Conservation (phyloP, 37 sponge, comb jelly and placozoan species). For the Diacarnus erythraeanus region DNA sequence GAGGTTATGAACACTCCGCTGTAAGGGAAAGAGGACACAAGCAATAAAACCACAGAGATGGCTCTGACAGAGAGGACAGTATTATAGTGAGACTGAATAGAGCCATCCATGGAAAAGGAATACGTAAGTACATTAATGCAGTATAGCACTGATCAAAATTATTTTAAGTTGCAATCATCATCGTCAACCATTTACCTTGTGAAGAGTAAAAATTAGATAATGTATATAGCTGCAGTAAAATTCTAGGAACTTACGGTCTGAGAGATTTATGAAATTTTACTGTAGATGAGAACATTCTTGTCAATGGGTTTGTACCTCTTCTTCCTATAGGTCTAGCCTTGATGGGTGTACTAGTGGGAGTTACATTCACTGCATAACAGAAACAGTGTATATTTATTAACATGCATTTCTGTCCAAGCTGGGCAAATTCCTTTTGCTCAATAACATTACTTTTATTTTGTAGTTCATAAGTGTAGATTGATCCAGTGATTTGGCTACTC, state of each 20-base stretch:
- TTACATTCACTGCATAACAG: too few species aligned
- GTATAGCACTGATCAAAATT: too few species aligned
- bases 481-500: too few species aligned
- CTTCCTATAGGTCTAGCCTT: slow-evolving; percentile 34
- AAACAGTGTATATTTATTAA: too few species aligned
- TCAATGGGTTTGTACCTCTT: slow-evolving; percentile 30
- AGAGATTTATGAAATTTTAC: slow-evolving; percentile 57
- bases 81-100: background rate
- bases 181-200: too few species aligned
- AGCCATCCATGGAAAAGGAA: background rate
- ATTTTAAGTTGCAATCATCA: too few species aligned
- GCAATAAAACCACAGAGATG: background rate
- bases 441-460: background rate
- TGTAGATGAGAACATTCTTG: slow-evolving; percentile 40
- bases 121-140: background rate
- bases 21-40: background rate
- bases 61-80: background rate
- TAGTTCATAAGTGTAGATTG: too few species aligned
- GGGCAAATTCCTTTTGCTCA: background rate
- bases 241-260: slow-evolving; percentile 62
- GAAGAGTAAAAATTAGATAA: too few species aligned
- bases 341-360: background rate
- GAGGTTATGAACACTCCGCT: slow-evolving; percentile 73
- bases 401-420: too few species aligned
- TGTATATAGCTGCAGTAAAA: too few species aligned